Evolutionary conservation across 2,797 vertebrate species (phyloP).

Genomic region (Podarcis siculus): DNA sequence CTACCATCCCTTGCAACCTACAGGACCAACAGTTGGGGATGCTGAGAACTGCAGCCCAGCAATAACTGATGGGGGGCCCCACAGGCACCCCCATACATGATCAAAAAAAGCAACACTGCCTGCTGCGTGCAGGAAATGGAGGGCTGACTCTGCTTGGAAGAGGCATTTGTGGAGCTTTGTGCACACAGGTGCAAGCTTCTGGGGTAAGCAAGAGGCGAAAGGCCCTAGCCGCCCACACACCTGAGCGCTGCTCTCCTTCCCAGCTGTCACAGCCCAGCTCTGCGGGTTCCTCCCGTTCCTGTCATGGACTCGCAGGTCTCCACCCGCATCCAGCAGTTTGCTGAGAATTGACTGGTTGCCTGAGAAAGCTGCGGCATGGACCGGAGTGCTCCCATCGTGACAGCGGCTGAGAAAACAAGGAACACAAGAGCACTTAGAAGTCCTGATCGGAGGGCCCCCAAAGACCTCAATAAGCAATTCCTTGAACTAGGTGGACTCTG

Average conservation of each 20-base stretch:
- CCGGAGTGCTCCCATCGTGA: slow-evolving; percentile 85
- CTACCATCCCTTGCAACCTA: too few relatives aligned
- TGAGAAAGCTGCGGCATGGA: slow-evolving; percentile 88
- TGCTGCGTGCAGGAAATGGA: too few relatives aligned
- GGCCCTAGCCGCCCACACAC: slow-evolving; percentile 59
- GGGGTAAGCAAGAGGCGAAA: too few relatives aligned
- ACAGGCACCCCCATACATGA: background rate
- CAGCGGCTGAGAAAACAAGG: slow-evolving; percentile 78
- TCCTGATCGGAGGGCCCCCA: background rate
- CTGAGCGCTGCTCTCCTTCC: slow-evolving; percentile 74
- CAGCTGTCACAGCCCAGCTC: slow-evolving; percentile 81
- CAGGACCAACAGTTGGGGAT: too few relatives aligned
- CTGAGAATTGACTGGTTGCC: slow-evolving; percentile 84
- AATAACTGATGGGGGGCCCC: too few relatives aligned
- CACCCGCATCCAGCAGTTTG: slow-evolving; percentile 84
- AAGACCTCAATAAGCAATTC: background rate
- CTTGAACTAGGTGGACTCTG: background rate
- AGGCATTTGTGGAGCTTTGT: too few relatives aligned
- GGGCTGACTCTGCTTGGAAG: too few relatives aligned
- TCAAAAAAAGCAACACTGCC: too few relatives aligned
- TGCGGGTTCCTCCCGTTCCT: slow-evolving; percentile 76
- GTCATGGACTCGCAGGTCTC: slow-evolving; percentile 86
- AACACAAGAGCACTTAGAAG: background rate
- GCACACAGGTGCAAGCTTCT: background rate
- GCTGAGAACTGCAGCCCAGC: too few relatives aligned